Evolutionary conservation across 2,888 invertebrate species (phyloP), one percentile per base, ranked within the genome.

Genomic region (Drosophila nr. fundita): DNA sequence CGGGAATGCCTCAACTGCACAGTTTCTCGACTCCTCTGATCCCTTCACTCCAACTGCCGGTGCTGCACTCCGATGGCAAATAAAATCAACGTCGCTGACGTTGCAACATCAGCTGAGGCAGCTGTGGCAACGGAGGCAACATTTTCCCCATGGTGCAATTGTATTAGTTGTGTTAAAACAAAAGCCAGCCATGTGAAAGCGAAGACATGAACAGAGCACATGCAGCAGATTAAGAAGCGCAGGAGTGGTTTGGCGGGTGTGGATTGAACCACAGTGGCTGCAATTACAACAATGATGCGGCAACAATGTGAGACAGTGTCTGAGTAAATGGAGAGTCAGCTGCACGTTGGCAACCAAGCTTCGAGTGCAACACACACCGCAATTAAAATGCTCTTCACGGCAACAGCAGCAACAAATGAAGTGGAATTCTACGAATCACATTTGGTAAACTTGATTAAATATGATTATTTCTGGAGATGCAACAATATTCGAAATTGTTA

Each of bases 141-240:
- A 83, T 40, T 89, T 89, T 89, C 86, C 86, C 86, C 78, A 78
- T 68, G 86, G 89, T 89, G 85, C 86, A 89, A 87, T 89, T 87
- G 86, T 82, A 87, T 80, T 87, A 85, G 86, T 88, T 87, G 87
- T 89, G 89, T 84, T 89, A 89, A 84, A 87, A 80, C 87, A 87
- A 89, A 87, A 85, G 86, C 78, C 88, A 87, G 80, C 83, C 83
- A 84, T 78, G 83, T 86, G 88, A 63, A 87, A 79, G 79, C 58
- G 32, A 59, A 55, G 79, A 74, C 77, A 78, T 48, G 73, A 72
- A 57, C 45, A 40, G 69, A 70, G 81, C 82, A 68, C 55, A 68
- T 73, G 71, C 60, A 61, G 58, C 66, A 67, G 67, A 74, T 72
- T 68, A 66, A 63, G 68, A 32, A 40, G 11, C 29, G 27, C 21